Conservation (phyloP, 2,888 invertebrate species). For the Cosmorhoe ocellata region DNA sequence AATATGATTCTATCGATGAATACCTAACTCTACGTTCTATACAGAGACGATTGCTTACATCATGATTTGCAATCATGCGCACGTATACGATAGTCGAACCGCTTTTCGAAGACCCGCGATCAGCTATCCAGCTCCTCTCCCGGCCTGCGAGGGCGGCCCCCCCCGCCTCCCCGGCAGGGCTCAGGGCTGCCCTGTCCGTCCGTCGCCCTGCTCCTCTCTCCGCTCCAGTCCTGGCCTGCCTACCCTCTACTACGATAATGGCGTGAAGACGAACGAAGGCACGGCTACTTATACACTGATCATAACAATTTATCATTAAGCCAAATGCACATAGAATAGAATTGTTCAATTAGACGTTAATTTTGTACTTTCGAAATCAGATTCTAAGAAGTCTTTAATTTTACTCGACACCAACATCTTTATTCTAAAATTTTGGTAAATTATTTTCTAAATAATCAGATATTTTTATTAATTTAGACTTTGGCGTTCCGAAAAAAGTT, state of each 20-base stretch:
- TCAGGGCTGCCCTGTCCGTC: conserved; percentile 36
- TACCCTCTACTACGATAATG: conserved; percentile 39
- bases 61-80: conserved; percentile 79
- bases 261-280: conserved; percentile 78
- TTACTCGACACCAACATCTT: conserved; percentile 76
- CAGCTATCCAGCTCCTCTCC: conserved; percentile 52
- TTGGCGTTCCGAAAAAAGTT: conserved; percentile 82
- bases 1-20: conserved; percentile 80
- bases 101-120: conserved; percentile 75
- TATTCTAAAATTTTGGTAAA: conserved; percentile 62
- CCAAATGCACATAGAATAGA: conserved; percentile 79
- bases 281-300: conserved; percentile 77
- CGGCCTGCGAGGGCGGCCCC: not conserved
- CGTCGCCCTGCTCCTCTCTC: conserved; percentile 37
- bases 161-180: not conserved
- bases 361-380: conserved; percentile 82
- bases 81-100: conserved; percentile 80
- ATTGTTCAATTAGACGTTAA: conserved; percentile 73
- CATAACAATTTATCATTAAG: conserved; percentile 59
- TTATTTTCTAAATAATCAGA: conserved; percentile 79
- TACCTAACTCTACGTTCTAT: conserved; percentile 76
- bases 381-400: conserved; percentile 80
- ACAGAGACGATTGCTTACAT: conserved; percentile 73
- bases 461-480: conserved; percentile 72
- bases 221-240: conserved; percentile 35